Conservation (phyloP, 2,113 vertebrate species). For the Lonchura striata region DNA sequence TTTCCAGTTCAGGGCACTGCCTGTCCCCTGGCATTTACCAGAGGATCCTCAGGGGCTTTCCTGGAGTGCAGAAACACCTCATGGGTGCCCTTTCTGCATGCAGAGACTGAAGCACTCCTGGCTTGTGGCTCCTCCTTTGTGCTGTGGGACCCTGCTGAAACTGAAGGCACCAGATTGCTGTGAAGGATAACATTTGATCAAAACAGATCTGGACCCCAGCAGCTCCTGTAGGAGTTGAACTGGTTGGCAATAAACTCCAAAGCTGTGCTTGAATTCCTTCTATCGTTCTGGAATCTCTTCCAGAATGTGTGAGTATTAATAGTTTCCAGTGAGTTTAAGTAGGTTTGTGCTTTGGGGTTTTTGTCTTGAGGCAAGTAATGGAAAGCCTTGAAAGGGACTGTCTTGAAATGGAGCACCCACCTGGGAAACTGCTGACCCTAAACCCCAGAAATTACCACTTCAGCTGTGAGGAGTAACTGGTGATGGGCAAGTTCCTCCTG, state of each 20-base stretch:
- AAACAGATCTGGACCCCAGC: neutral
- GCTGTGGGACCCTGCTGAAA: neutral
- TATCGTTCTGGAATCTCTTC: neutral
- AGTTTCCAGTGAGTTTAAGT: neutral
- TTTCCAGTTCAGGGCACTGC: neutral
- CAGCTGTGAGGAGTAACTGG: neutral
- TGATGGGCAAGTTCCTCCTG: neutral
- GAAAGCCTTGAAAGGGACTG: neutral
- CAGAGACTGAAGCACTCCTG: neutral
- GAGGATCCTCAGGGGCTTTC: neutral
- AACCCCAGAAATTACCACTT: neutral
- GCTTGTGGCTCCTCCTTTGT: neutral
- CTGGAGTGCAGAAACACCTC: neutral
- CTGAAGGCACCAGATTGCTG: neutral
- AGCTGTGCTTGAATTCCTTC: neutral
- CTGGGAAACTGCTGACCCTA: neutral
- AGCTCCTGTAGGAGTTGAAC: neutral
- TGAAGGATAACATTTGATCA: neutral
- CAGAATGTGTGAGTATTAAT: neutral
- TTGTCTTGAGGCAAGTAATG: neutral
- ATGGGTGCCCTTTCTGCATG: fast-evolving
- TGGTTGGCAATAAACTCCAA: neutral
- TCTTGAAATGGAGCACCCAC: neutral
- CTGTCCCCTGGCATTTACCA: neutral
- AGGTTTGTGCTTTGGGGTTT: neutral